Base-by-base conservation (phyloP, 2,888 invertebrate genomes). In the Tetragonula carbonaria region DNA sequence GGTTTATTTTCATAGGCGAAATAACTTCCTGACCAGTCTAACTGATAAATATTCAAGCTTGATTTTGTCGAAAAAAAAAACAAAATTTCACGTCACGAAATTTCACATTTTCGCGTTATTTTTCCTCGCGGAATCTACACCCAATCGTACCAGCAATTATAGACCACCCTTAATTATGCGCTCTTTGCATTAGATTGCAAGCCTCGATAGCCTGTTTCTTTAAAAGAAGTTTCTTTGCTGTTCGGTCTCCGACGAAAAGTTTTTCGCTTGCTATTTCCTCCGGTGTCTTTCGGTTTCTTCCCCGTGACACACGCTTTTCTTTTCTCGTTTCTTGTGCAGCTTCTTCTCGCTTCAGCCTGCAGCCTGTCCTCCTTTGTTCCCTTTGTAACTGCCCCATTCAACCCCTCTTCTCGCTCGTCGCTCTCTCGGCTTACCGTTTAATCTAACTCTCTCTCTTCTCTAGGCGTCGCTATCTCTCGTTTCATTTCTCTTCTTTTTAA, bases 361-460 rank as follows among this genome's bases (percentile, higher is more conserved):
- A 21, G 23, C 55, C 33, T 51, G 23, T 75, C 33, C n/a, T 53
- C 8, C 71, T 77, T 77, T 63, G 63, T 53, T 72, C 63, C 53
- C 62, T 71, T 63, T 77, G 70, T 71, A 71, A 72, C 71, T 62
- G 21, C 51, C 45, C 38, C 63, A 45, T 75, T 75, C 53, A 62
- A 38, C 53, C 62, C 18, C 33, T 53, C 50, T 38, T 53, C 50
- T 38, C 59, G 28, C 50, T 62, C 59, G 33, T 21, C 68, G 21
- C 14, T 62, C 70, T 62, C 51, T 38, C 23, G 53, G 63, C 72
- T 72, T 71, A 71, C 71, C 77, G 72, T 77, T 77, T 77, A 77
- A 77, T 77, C 77, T 63, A 72, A 77, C 77, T 77, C 71, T 71
- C 72, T 67, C 67, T 80, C 73, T 77, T 80, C 86, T 76, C 82